Evolutionary conservation across 2,888 invertebrate genomes (phyloP).

Genomic region (Helobdella robusta): DNA sequence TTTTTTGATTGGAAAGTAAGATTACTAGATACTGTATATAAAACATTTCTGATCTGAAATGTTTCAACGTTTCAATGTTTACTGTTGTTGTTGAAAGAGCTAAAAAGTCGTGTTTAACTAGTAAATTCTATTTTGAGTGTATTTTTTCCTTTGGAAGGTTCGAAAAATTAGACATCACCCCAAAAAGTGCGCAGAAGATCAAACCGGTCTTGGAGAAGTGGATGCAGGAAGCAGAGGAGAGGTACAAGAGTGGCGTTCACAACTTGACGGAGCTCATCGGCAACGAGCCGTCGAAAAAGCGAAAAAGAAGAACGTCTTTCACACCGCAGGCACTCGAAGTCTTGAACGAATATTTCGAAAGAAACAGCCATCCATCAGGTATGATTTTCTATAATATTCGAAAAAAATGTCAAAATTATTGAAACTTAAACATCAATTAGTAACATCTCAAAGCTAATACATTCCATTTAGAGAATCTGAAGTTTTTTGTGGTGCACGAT

Average conservation of each 20-base stretch:
- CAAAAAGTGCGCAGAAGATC: slow-evolving; percentile 97
- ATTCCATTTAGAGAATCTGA: too few relatives aligned
- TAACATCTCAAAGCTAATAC: too few relatives aligned
- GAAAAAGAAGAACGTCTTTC: slow-evolving; percentile 89
- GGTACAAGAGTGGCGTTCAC: slow-evolving; percentile 65
- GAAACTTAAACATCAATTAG: too few relatives aligned
- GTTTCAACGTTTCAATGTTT: background rate
- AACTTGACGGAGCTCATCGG: slow-evolving; percentile 83
- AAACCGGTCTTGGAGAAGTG: slow-evolving; percentile 94
- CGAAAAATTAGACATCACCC: slow-evolving; percentile 97
- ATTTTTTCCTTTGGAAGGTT: slow-evolving; percentile 55
- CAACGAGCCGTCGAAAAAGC: slow-evolving; percentile 89
- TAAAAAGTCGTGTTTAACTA: too few relatives aligned
- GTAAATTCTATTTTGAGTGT: too few relatives aligned
- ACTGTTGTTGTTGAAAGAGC: background rate
- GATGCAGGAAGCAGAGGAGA: slow-evolving; percentile 98
- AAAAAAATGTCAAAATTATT: too few relatives aligned
- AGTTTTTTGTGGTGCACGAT: too few relatives aligned
- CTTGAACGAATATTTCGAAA: slow-evolving; percentile 86
- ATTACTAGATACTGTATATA: too few relatives aligned
- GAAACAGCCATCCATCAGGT: slow-evolving; percentile 97
- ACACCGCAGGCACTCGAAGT: slow-evolving; percentile 90
- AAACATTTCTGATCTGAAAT: background rate
- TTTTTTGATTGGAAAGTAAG: background rate
- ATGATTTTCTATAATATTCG: too few relatives aligned